Evolutionary conservation across 2,888 invertebrate genomes (phyloP).

Genomic region (Orthosia gracilis): DNA sequence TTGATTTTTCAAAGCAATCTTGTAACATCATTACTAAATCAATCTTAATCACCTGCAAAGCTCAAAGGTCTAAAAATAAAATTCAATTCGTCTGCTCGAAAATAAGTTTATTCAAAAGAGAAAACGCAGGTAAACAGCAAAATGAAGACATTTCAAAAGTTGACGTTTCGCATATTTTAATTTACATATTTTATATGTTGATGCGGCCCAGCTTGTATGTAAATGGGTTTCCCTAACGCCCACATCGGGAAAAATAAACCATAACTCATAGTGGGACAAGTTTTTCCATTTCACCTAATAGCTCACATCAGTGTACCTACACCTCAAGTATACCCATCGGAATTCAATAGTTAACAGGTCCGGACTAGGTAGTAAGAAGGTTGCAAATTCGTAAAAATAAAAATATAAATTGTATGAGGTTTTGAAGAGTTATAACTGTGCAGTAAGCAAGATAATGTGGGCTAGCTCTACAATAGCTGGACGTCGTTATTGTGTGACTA

Average conservation of each 20-base stretch:
- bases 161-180: constrained; percentile 58
- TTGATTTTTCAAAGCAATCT: neutral
- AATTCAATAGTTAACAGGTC: constrained; percentile 69
- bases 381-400: no score
- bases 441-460: neutral
- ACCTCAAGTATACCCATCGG: constrained; percentile 73
- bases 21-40: neutral
- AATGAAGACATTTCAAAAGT: constrained; percentile 53
- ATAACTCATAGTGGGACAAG: constrained; percentile 72
- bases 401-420: rapidly evolving
- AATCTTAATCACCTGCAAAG: neutral
- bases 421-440: neutral
- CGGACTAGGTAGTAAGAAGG: constrained; percentile 49
- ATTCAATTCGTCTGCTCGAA: constrained; percentile 14
- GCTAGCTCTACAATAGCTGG: neutral
- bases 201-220: constrained; percentile 39
- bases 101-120: constrained; percentile 27
- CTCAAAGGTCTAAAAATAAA: constrained; percentile 9
- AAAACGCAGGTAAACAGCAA: constrained; percentile 30
- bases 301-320: constrained; percentile 73
- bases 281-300: constrained; percentile 84
- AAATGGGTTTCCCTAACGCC: constrained; percentile 50
- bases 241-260: constrained; percentile 48
- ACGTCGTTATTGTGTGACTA: neutral
- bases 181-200: constrained; percentile 60